phyloP scores from a whole-genome alignment of 1,140 invertebrate species.

The Laupala kohalensis region DNA sequence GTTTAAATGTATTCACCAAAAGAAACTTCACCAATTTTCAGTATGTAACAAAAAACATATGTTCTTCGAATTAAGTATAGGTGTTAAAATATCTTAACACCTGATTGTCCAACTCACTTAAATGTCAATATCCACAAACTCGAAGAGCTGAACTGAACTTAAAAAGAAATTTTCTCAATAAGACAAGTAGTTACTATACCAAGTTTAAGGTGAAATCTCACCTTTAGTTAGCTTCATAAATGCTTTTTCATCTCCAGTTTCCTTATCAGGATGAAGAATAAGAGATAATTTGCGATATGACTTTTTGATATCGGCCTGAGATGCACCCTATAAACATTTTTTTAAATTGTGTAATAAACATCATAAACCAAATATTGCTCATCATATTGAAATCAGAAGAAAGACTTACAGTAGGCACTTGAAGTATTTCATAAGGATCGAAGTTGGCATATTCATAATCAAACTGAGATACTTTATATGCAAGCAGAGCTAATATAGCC shows the following conservation, averaged over 20 bases:
- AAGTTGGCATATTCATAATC: conserved; percentile 97
- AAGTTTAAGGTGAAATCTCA: too few relatives aligned
- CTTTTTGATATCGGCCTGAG: conserved; percentile 82
- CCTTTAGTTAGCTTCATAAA: conserved; percentile 98
- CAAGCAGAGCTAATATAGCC: conserved; percentile 71
- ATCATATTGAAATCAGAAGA: neutral
- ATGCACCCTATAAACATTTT: conserved; percentile 51
- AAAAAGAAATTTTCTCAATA: too few relatives aligned
- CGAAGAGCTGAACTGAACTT: too few relatives aligned
- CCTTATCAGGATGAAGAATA: conserved; percentile 94
- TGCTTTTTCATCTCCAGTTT: conserved; percentile 89
- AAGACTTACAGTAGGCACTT: conserved; percentile 59
- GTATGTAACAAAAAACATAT: too few relatives aligned
- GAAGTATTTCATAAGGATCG: conserved; percentile 95
- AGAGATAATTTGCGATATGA: conserved; percentile 88
- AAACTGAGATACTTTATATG: conserved; percentile 94
- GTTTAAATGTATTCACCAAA: too few relatives aligned
- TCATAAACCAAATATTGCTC: neutral
- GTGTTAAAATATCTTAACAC: too few relatives aligned
- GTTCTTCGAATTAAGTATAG: too few relatives aligned
- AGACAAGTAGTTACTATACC: too few relatives aligned
- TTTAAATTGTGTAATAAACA: neutral
- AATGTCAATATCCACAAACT: too few relatives aligned
- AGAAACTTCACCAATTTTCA: too few relatives aligned
- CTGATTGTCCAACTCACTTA: too few relatives aligned